A percentile compares a stretch with the other conserved stretches of the same genome.
These are phyloP conservation scores for Odontomyia ornata DNA, from an alignment of 2,888 invertebrate species.

Conservation along the genomic window DNA sequence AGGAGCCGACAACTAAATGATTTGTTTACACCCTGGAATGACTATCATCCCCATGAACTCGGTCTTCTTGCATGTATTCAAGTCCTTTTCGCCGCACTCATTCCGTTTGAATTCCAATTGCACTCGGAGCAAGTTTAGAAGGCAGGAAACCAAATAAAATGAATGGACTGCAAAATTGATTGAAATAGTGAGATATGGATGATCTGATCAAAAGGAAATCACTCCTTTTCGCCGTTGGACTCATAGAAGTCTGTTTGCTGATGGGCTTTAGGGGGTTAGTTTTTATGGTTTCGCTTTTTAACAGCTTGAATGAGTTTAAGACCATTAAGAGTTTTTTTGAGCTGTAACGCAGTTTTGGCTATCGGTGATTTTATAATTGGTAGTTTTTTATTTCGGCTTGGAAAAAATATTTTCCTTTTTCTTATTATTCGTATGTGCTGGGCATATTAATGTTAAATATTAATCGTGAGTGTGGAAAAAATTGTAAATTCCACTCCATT, in stretches of 20 bases:
- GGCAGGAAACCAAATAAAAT: conserved; percentile 3
- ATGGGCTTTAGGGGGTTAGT: conserved; percentile 32
- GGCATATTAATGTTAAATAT: too few relatives aligned
- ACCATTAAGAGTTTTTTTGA: too few relatives aligned
- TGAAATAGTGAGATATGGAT: conserved; percentile 44
- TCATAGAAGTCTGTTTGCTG: conserved; percentile 30
- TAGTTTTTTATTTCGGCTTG: too few relatives aligned
- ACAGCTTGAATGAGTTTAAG: too few relatives aligned
- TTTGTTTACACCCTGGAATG: conserved; percentile 44
- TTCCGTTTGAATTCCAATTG: conserved; percentile 15
- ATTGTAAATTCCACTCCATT: too few relatives aligned
- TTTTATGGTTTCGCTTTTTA: conserved; percentile 3
- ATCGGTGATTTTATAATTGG: too few relatives aligned
- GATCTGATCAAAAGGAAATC: conserved; percentile 44
- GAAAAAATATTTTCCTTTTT: too few relatives aligned
- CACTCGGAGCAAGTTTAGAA: not conserved
- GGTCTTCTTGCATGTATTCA: not conserved
- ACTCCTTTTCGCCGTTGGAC: conserved; percentile 43
- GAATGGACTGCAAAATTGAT: conserved; percentile 33
- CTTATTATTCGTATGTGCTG: too few relatives aligned
- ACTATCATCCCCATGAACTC: conserved; percentile 28
- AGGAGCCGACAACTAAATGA: conserved; percentile 43
- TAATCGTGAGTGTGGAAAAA: too few relatives aligned
- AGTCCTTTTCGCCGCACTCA: conserved; percentile 11
- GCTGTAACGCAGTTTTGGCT: too few relatives aligned